phyloP scores from a whole-genome alignment of 1,140 invertebrate species.

The Scaptomyza montana region DNA sequence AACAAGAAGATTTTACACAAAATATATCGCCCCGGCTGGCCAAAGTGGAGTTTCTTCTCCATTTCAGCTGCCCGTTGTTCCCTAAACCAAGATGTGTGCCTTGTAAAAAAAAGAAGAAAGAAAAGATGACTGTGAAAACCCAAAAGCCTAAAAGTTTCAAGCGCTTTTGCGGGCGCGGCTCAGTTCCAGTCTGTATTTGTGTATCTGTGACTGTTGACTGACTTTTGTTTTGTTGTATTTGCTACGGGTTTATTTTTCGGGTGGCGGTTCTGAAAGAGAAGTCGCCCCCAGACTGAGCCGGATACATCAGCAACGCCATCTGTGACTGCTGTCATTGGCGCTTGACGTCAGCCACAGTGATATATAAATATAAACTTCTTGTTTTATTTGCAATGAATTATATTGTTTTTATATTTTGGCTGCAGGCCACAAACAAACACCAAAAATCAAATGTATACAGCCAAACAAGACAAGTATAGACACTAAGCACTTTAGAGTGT shows the following conservation, averaged over 20 bases:
- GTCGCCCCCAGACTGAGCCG: conserved; percentile 16
- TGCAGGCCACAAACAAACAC: not conserved
- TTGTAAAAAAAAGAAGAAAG: conserved; percentile 21
- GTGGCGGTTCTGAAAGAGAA: not conserved
- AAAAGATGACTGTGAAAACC: conserved; percentile 4
- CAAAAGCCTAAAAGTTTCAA: conserved; percentile 60
- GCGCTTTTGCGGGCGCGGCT: conserved; percentile 62
- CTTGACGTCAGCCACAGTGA: conserved; percentile 50
- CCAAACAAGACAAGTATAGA: conserved; percentile 64
- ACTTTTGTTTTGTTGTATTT: conserved; percentile 72
- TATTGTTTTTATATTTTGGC: conserved; percentile 56
- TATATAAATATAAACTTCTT: conserved; percentile 78
- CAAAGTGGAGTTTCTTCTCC: conserved; percentile 17
- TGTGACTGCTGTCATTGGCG: conserved; percentile 51
- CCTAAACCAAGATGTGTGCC: conserved; percentile 49
- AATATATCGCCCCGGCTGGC: conserved; percentile 61
- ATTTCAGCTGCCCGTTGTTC: conserved; percentile 20
- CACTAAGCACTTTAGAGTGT: conserved; percentile 62
- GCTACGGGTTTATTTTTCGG: conserved; percentile 8
- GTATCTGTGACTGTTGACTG: conserved; percentile 55
- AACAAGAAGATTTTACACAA: conserved; percentile 80
- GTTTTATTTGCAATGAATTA: conserved; percentile 80
- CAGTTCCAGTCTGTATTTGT: conserved; percentile 31
- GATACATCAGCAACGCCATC: conserved; percentile 42
- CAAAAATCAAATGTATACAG: conserved; percentile 38